Conservation (phyloP, 2,113 vertebrate genomes). For the Marmota monax region DNA sequence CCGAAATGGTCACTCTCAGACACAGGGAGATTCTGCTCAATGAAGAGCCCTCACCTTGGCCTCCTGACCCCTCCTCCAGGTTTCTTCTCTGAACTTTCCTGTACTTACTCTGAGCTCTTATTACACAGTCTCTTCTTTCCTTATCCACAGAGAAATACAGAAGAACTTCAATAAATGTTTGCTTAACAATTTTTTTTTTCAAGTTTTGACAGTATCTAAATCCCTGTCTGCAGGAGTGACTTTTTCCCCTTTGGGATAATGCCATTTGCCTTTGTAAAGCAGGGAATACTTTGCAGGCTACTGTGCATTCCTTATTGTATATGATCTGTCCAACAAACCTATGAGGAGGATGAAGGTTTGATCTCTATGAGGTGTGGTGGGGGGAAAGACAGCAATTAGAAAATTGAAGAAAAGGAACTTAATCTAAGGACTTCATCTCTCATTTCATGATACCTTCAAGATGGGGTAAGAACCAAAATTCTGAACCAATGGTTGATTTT, state of each 20-base stretch:
- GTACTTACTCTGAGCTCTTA: not conserved
- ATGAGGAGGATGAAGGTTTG: not conserved
- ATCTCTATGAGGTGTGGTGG: not conserved
- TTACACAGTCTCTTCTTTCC: not conserved
- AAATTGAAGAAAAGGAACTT: not conserved
- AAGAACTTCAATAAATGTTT: not conserved
- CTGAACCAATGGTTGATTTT: not conserved
- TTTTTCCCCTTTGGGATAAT: not conserved
- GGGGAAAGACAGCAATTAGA: not conserved
- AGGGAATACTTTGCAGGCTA: not conserved
- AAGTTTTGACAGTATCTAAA: not conserved
- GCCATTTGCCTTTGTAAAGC: not conserved
- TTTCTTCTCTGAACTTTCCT: not conserved
- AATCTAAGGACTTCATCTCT: not conserved
- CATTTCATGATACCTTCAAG: not conserved
- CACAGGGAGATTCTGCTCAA: no score
- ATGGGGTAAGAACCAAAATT: not conserved
- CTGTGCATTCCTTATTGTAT: not conserved
- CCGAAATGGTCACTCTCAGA: not conserved
- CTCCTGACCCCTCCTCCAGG: rapidly evolving
- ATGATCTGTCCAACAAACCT: not conserved
- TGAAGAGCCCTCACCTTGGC: not conserved
- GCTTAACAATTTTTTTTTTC: not conserved
- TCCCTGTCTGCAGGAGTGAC: not conserved
- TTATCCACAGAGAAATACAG: not conserved